A percentile compares a stretch with the other conserved stretches of the same genome.
Evolutionary conservation across 2,113 vertebrate species (phyloP).

Genomic region (Alosa alosa): DNA sequence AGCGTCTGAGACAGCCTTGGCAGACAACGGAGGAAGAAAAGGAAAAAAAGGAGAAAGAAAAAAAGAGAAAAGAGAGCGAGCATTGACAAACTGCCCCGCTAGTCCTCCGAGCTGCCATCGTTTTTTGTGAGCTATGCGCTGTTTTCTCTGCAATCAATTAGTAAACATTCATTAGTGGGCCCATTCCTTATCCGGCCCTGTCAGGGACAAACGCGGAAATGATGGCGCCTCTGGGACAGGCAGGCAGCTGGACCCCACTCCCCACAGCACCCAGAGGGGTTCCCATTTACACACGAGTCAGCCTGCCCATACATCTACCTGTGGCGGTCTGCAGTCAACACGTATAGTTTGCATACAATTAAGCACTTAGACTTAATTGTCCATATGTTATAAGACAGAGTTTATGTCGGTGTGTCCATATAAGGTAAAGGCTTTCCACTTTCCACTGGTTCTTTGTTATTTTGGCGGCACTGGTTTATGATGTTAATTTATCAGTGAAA

Average conservation of each 20-base stretch:
- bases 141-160: conserved; percentile 77
- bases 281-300: not conserved
- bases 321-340: not conserved
- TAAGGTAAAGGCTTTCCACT: not conserved
- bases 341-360: not conserved
- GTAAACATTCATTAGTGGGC: conserved; percentile 67
- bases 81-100: conserved; percentile 69
- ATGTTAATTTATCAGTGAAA: not conserved
- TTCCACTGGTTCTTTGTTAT: not conserved
- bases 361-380: not conserved
- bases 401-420: not conserved
- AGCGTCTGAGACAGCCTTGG: not conserved
- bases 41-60: not conserved
- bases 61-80: conserved; percentile 45
- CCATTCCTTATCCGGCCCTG: conserved; percentile 65
- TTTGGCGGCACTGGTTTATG: not conserved
- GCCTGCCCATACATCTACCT: conserved; percentile 6
- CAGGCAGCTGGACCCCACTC: conserved; percentile 50
- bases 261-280: conserved; percentile 17
- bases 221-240: conserved; percentile 54
- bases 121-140: conserved; percentile 68
- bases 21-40: not conserved
- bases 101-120: conserved; percentile 61
- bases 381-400: not conserved
- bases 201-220: conserved; percentile 51